Conservation (phyloP, 2,797 vertebrate species). For the Tamandua tetradactyla region DNA sequence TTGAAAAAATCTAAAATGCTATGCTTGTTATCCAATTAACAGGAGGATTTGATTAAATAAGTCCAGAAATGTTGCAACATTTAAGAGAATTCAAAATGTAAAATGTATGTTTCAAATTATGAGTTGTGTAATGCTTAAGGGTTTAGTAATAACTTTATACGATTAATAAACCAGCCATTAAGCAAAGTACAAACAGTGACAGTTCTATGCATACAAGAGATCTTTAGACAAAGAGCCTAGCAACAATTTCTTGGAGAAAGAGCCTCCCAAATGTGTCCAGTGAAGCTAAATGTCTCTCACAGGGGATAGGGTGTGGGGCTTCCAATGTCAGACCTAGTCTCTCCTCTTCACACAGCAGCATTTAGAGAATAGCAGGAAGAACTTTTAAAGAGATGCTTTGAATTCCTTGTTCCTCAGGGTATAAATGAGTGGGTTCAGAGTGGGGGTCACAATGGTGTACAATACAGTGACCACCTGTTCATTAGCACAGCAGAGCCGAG, state of each 20-base stretch:
- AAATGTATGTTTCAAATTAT: not conserved
- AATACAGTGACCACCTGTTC: slow-evolving; percentile 42
- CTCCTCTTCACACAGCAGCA: not conserved
- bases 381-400: not conserved
- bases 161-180: not conserved
- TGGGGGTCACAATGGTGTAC: slow-evolving; percentile 59
- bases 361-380: not conserved
- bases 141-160: not conserved
- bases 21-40: not conserved
- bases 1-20: not conserved
- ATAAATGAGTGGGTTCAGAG: slow-evolving; percentile 64
- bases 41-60: not conserved
- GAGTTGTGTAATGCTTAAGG: not conserved
- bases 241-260: too few species aligned
- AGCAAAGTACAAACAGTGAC: not conserved
- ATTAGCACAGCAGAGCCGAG: not conserved
- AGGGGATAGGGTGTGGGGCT: not conserved
- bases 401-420: slow-evolving; percentile 58
- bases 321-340: not conserved
- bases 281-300: not conserved
- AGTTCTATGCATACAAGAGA: not conserved
- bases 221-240: not conserved
- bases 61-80: not conserved
- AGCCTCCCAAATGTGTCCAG: too few species aligned
- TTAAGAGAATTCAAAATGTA: not conserved